Evolutionary conservation across 1,140 invertebrate species (phyloP), one percentile per base, ranked within the genome.

Genomic region (Whitmania pigra): DNA sequence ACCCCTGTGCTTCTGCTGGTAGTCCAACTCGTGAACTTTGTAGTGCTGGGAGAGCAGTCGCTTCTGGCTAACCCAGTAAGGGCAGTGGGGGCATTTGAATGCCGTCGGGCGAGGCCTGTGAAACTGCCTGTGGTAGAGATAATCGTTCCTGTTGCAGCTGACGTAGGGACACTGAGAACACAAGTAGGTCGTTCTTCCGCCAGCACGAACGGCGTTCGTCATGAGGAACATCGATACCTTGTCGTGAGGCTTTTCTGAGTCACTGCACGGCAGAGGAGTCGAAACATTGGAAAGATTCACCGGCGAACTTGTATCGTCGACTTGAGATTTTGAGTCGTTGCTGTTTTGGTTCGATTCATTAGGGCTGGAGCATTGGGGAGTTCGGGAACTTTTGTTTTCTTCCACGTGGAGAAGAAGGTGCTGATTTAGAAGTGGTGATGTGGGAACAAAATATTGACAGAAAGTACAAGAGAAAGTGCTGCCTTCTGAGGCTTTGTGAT

Each of bases 41-140:
- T 88, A 83, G 78, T 92, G 90, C 77, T 91, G 89, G 76, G 88
- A 87, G 2, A 93, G 81, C 17, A 92, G 83, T 77, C 91, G 88
- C 60, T 88, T 85, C 78, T 89, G 89, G 43, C 87, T 89, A 0
- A 91, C 90, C 78, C 89, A 90, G 77, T 91, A 93, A 73, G 88
- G 87, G 80, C 90, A 93, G 72, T 88, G 82, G 0, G 86, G 85
- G 80, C 91, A 93, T 79, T 90, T 89, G 80, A 89, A 92, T 31
- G 87, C 87, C 25, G 77, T 76, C 17, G 77, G 76, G 69, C 87
- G 85, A 9, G 88, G 86, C 53, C 88, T 86, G 78, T 93, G 91
- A 77, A 92, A 89, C 79, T 92, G 89, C 75, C 89, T 88, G 76
- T 92, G 90, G 79, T 92, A 91, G 74, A 89, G 85, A 77, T 88